Conservation (phyloP, 2,888 invertebrate species). For the Tetragonula carbonaria region DNA sequence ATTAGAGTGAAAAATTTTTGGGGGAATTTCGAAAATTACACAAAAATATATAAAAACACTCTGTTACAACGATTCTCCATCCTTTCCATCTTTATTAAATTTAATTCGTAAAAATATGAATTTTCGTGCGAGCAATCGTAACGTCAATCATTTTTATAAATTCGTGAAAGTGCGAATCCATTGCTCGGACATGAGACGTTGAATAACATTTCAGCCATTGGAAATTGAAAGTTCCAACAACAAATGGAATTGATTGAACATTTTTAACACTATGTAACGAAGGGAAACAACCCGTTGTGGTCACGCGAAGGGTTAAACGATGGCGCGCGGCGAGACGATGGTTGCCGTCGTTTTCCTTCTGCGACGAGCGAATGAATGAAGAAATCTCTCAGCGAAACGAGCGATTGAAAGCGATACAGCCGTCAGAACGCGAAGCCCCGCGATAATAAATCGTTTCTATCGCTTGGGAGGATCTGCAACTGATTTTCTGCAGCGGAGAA, state of each 20-base stretch:
- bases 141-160: too few species aligned
- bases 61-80: too few species aligned
- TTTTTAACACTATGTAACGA: neutral
- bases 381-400: slow-evolving; percentile 13
- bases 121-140: too few species aligned
- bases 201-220: neutral
- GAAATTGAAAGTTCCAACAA: too few species aligned
- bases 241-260: too few species aligned
- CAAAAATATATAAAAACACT: too few species aligned
- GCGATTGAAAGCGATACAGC: slow-evolving; percentile 35
- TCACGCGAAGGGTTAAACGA: neutral
- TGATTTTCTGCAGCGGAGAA: slow-evolving; percentile 19
- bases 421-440: slow-evolving; percentile 13
- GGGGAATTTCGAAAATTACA: too few species aligned
- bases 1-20: too few species aligned
- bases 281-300: neutral
- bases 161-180: too few species aligned
- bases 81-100: too few species aligned
- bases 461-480: slow-evolving; percentile 39
- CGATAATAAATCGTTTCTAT: slow-evolving; percentile 44
- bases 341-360: neutral
- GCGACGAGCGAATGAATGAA: neutral
- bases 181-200: neutral
- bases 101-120: too few species aligned
- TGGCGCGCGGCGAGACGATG: neutral